Percentiles rank a stretch among this genome's conserved stretches.
Evolutionary conservation across 2,797 vertebrate species (phyloP).

Genomic region (Liparis tanakae): DNA sequence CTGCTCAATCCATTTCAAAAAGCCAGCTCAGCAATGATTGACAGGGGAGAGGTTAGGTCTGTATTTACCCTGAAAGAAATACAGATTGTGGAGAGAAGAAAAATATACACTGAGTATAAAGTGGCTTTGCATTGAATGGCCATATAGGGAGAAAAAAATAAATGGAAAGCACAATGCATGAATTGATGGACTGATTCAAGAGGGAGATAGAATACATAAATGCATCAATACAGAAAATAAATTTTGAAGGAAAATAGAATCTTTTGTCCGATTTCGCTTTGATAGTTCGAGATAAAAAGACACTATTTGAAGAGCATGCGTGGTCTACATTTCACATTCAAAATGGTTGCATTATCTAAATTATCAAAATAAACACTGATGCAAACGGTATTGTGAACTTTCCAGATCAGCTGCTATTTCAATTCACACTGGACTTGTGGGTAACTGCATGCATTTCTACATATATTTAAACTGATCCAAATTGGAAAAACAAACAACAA

Average conservation of each 20-base stretch:
- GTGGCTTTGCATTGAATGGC: constrained; percentile 59
- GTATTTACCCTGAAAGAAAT: constrained; percentile 72
- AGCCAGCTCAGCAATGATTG: constrained; percentile 58
- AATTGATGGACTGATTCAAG: constrained; percentile 66
- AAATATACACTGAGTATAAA: constrained; percentile 50
- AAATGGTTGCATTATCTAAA: constrained; percentile 2
- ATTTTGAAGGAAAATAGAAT: constrained; percentile 63
- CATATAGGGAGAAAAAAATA: constrained; percentile 51
- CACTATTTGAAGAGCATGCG: background rate
- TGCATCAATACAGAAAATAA: constrained; percentile 71
- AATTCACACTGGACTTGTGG: background rate
- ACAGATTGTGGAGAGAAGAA: constrained; percentile 49
- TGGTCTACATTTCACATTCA: background rate
- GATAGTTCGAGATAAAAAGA: background rate
- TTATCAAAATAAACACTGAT: background rate
- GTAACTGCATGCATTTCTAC: background rate
- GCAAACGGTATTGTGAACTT: background rate
- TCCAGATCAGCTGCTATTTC: background rate
- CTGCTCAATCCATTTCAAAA: constrained; percentile 58
- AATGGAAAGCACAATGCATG: constrained; percentile 65
- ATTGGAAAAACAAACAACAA: no score
- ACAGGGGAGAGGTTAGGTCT: constrained; percentile 61
- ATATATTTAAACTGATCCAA: background rate
- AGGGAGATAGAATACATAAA: constrained; percentile 75
- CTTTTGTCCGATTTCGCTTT: constrained; percentile 51